Evolutionary conservation across 2,888 invertebrate species (phyloP).

Genomic region (Xylota sylvarum): DNA sequence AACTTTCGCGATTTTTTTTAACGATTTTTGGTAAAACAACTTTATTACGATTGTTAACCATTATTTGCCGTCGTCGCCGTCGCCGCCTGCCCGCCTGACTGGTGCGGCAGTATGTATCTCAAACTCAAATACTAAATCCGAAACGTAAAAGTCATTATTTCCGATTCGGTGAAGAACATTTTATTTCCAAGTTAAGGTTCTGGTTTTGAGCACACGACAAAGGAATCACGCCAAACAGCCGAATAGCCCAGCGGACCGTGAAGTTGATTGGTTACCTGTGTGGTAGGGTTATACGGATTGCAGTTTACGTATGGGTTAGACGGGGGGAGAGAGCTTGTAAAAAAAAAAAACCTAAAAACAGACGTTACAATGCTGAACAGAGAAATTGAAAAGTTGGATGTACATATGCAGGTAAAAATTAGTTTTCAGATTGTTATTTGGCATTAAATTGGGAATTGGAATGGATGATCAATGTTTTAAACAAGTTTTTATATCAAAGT

Average conservation of each 20-base stretch:
- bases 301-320: not conserved
- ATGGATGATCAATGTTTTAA: not conserved
- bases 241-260: constrained; percentile 61
- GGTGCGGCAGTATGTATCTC: not conserved
- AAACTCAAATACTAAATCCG: not conserved
- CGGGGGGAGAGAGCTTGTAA: not conserved
- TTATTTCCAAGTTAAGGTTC: constrained; percentile 64
- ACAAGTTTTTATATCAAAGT: not conserved
- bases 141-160: constrained; percentile 60
- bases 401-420: constrained; percentile 26
- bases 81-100: too few species aligned
- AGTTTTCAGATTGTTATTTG: constrained; percentile 25
- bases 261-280: constrained; percentile 59
- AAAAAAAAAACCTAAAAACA: not conserved
- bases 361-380: not conserved
- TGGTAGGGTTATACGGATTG: constrained; percentile 30
- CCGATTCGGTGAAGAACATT: constrained; percentile 68
- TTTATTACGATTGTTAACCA: constrained; percentile 28
- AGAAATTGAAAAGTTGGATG: constrained; percentile 12
- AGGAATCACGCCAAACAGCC: constrained; percentile 68
- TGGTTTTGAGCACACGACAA: constrained; percentile 67
- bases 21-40: constrained; percentile 27
- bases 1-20: constrained; percentile 43
- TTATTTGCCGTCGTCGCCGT: not conserved
- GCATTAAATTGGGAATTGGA: not conserved